These are phyloP conservation scores for Peromyscus maniculatus DNA, from an alignment of 2,113 vertebrate genomes.

Conservation along the genomic window DNA sequence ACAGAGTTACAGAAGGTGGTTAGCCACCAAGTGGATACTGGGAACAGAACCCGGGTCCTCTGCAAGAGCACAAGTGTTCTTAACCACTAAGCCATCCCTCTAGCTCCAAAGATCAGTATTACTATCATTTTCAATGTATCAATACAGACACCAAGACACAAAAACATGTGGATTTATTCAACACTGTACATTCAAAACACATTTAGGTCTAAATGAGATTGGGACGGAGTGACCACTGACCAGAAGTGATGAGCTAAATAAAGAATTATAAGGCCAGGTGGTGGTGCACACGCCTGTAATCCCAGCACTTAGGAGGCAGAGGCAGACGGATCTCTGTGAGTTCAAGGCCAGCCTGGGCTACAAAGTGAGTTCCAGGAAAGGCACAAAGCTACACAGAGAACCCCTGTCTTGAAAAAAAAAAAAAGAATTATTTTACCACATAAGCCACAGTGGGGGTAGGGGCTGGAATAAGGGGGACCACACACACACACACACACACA, in stretches of 20 bases:
- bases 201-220: not conserved
- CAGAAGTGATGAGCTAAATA: not conserved
- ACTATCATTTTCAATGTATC: not conserved
- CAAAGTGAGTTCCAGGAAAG: too few relatives aligned
- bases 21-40: not conserved
- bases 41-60: not conserved
- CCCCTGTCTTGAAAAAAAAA: too few relatives aligned
- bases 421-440: constrained; percentile 21
- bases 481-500: not conserved
- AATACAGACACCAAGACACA: not conserved
- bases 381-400: too few relatives aligned
- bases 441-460: not conserved
- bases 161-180: not conserved
- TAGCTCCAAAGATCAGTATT: not conserved
- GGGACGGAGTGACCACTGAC: not conserved
- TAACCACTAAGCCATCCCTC: not conserved
- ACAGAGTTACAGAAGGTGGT: not conserved
- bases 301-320: too few relatives aligned
- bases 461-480: not conserved
- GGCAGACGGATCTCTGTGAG: too few relatives aligned
- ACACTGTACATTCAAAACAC: not conserved
- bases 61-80: not conserved
- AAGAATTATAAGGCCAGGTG: too few relatives aligned
- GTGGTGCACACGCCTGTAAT: too few relatives aligned
- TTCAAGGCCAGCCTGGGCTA: too few relatives aligned